A percentile compares a stretch with the other conserved stretches of the same genome.
These are phyloP conservation scores for Pterocles burchelli DNA, from an alignment of 2,113 vertebrate species.

Conservation along the genomic window DNA sequence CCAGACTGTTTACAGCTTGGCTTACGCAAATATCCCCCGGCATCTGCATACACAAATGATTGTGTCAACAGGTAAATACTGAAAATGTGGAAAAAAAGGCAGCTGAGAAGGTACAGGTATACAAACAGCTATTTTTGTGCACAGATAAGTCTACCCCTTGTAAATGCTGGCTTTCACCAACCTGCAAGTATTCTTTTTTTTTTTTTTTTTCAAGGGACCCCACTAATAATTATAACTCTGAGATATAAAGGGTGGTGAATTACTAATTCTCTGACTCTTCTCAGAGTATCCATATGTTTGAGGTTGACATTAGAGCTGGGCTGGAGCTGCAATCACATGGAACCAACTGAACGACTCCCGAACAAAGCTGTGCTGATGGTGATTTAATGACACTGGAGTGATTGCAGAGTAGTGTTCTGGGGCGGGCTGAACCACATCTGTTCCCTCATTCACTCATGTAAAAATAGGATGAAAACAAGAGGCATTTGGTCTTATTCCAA, in stretches of 20 bases:
- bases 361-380: neutral
- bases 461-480: constrained; percentile 1
- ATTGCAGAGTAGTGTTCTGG: neutral
- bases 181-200: neutral
- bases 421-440: neutral
- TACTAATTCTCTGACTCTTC: neutral
- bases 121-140: neutral
- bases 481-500: neutral
- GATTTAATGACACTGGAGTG: neutral
- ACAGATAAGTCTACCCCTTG: neutral
- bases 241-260: neutral
- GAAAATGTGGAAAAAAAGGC: neutral
- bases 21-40: neutral
- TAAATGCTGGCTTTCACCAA: neutral
- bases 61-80: neutral
- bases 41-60: neutral
- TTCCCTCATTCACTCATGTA: neutral
- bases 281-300: neutral
- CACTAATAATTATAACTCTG: neutral
- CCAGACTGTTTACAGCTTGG: neutral
- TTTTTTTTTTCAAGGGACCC: neutral
- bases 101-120: neutral
- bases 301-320: neutral
- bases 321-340: neutral
- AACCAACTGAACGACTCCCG: neutral